Evolutionary conservation across 2,888 invertebrate genomes (phyloP).

Genomic region (Elaeidobius kamerunicus): DNA sequence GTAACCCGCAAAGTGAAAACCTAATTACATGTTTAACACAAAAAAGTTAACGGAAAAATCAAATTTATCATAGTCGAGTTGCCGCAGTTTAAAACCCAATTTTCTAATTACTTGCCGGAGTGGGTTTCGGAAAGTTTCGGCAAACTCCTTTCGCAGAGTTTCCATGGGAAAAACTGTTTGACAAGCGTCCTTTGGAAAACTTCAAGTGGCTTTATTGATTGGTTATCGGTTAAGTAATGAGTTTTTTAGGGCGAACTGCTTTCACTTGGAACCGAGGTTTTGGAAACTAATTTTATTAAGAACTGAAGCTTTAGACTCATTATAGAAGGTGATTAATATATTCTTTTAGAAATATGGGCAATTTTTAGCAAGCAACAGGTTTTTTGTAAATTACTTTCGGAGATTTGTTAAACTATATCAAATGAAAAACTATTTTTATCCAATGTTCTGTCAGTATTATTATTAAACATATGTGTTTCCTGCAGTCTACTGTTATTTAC

Average conservation of each 20-base stretch:
- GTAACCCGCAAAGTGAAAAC: neutral
- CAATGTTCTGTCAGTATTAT: too few relatives aligned
- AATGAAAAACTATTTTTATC: too few relatives aligned
- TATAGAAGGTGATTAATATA: neutral
- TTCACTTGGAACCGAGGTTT: too few relatives aligned
- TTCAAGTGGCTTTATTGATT: constrained; percentile 19
- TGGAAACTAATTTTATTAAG: constrained; percentile 1
- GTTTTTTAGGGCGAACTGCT: constrained; percentile 5
- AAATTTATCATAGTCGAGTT: constrained; percentile 6
- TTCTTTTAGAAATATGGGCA: too few relatives aligned
- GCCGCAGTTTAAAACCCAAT: constrained; percentile 12
- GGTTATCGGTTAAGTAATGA: constrained; percentile 13
- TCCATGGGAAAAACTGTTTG: constrained; percentile 5
- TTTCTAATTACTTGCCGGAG: constrained; percentile 13
- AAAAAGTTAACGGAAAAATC: neutral
- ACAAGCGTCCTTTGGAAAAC: constrained; percentile 10
- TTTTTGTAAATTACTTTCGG: too few relatives aligned
- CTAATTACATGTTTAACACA: neutral
- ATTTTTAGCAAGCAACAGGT: too few relatives aligned
- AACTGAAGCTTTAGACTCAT: neutral
- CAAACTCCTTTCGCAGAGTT: constrained; percentile 6
- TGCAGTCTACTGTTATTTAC: too few relatives aligned
- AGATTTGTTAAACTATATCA: too few relatives aligned
- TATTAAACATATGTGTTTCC: too few relatives aligned
- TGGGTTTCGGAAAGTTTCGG: constrained; percentile 1